Percentiles rank a stretch among this genome's conserved stretches.
Conservation (phyloP, 2,113 vertebrate species). For the Brachyhypopomus gauderio region DNA sequence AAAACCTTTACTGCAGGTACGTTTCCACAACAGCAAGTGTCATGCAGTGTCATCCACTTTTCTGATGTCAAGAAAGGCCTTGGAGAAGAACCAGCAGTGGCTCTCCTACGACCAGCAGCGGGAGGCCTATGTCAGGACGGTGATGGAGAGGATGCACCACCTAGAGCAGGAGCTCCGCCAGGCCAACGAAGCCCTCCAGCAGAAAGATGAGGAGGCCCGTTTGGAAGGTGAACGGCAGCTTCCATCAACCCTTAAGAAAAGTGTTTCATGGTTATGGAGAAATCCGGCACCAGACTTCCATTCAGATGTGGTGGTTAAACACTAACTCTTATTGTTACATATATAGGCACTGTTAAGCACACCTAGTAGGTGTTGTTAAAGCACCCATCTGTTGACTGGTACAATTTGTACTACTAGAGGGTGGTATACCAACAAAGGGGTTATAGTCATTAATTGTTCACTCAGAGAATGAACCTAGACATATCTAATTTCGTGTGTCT, state of each 20-base stretch:
- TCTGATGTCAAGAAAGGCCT: slow-evolving; percentile 75
- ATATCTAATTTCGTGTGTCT: too few species aligned
- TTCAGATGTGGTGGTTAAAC: too few species aligned
- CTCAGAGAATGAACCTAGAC: too few species aligned
- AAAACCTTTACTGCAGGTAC: too few species aligned
- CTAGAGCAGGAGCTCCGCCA: slow-evolving; percentile 80
- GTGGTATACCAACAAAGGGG: too few species aligned
- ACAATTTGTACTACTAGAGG: too few species aligned
- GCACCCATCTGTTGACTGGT: too few species aligned
- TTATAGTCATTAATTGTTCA: too few species aligned
- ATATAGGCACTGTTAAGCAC: too few species aligned
- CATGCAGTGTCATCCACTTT: neutral
- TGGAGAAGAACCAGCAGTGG: slow-evolving; percentile 98
- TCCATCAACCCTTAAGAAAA: neutral
- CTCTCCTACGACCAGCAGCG: slow-evolving; percentile 93
- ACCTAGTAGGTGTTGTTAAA: too few species aligned
- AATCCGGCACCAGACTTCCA: too few species aligned
- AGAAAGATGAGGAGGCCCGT: slow-evolving; percentile 68
- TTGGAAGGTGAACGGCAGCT: slow-evolving; percentile 71
- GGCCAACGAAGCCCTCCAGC: slow-evolving; percentile 59
- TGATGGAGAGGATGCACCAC: slow-evolving; percentile 80
- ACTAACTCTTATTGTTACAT: too few species aligned
- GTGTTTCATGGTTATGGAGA: neutral
- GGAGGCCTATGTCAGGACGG: slow-evolving; percentile 85
- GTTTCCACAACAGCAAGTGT: neutral